Evolutionary conservation across 1,140 invertebrate species (phyloP), one percentile per base, ranked within the genome.

Genomic region (Tetragnatha versicolor): DNA sequence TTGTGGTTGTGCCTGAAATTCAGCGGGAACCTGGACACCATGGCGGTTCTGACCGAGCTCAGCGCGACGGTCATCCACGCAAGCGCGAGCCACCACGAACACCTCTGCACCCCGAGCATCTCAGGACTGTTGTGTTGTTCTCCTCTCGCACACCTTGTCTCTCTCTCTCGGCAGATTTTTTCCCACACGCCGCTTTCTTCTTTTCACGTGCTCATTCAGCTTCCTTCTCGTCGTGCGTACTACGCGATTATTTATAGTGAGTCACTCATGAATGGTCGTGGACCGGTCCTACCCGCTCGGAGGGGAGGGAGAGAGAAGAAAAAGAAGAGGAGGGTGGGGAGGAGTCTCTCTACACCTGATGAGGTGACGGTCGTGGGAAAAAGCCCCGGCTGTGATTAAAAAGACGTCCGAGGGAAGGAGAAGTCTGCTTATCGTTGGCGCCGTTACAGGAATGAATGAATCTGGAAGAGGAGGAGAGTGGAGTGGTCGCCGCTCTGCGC

Each of bases 191-290:
- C 35, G 22, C 60, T 25, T 17, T 6, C 14, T 45, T 39, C 51
- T 37, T 47, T 60, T 69, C 65, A 79, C 76, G 76, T 69, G 65
- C 39, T 68, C 63, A 37, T 79, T 79, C 37, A 69, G 60, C 76
- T 63, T 79, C 60, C 60, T 75, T 45, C 70, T 75, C 20, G n/a
- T n/a, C 77, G 37, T 51, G 70, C 68, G 58, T 80, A 75, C 79
- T 80, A 80, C 79, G 63, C 61, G 69, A 75, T 80, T 80, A 80
- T 80, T 80, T 80, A 75, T 80, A 80, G 79, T 75, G 79, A 80
- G 61, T 75, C 70, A 80, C 47, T 66, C 61, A 75, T 80, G 69
- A 80, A 75, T 80, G 79, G 66, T 51, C 53, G 79, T 63, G 49
- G 79, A 75, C 70, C 69, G 60, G 70, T 69, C 51, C 61, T 80